Evolutionary conservation across 1,140 invertebrate genomes (phyloP), one percentile per base, ranked within the genome.

Genomic region (Oreohelix idahoensis): DNA sequence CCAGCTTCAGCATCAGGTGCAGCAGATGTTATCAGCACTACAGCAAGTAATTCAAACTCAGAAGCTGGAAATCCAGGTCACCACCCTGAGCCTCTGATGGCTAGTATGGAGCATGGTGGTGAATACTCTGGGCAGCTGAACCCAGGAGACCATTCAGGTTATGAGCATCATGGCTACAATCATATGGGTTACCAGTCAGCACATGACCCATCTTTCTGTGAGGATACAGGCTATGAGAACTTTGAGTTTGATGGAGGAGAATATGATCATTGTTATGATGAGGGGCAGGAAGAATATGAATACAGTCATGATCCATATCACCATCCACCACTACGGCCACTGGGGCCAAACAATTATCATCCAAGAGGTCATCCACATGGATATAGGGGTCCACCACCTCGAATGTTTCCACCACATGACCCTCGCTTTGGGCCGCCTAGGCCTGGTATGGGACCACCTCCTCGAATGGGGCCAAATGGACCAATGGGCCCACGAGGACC

Each of bases 331-430:
- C 35, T 83, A 35, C 39, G 80, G 49, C 85, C 81, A 49, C 70
- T 36, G 15, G 77, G 73, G 35, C 74, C 39, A 17, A 70, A 35
- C 38, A n/a, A 8, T 20, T 79, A 74, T 70, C 85, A 70, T 38
- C 45, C 66, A 51, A 58, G 77, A 29, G 80, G 69, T 5, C 83
- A 69, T 26, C 83, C 53, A 35, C 75, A 70, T 45, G 83, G 83
- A 10, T 84, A 74, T 39, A 78, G 83, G 42, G 83, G 85, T 4
- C 85, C 76, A n/a, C 81, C 80, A 20, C 80, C 81, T 17, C 53
- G 85, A 35, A 86, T 86, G 83, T 86, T 78, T 45, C 78, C 81
- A 58, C 84, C 81, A 36, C 73, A 78, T 39, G 83, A 78, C 11
- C 66, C 42, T 15, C 42, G 69, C 29, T 74, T 71, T 84, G 84